Conservation (phyloP, 2,888 invertebrate species). For the Melanotus villosus region DNA sequence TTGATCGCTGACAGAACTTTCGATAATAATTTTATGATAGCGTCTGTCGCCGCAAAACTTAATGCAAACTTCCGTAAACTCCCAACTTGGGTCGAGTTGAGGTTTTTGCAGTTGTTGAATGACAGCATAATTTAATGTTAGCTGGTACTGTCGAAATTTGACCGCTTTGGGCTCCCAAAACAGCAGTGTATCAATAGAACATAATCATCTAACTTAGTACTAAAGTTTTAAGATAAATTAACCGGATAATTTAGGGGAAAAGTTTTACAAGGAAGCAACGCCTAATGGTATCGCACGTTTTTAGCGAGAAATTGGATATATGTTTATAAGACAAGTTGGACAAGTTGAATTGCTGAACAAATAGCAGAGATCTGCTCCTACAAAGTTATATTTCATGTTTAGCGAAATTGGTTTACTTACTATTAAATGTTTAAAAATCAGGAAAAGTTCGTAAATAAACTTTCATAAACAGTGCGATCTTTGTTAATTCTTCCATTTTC, state of each 20-base stretch:
- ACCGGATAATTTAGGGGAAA: conserved; percentile 9
- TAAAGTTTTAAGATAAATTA: conserved; percentile 3
- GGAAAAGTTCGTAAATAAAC: too few species aligned
- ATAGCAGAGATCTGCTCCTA: too few species aligned
- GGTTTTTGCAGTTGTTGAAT: conserved; percentile 12
- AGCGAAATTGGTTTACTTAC: too few species aligned
- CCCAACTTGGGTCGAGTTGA: conserved; percentile 1
- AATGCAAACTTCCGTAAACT: conserved; percentile 7
- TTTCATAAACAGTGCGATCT: too few species aligned
- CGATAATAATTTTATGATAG: conserved; percentile 19
- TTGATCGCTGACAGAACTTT: conserved; percentile 8
- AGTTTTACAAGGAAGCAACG: background rate
- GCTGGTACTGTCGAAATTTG: conserved; percentile 9
- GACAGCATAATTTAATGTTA: conserved; percentile 14
- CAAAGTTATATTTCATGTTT: background rate
- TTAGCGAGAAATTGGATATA: too few species aligned
- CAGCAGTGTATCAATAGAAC: conserved; percentile 5
- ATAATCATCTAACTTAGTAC: conserved; percentile 11
- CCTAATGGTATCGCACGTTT: too few species aligned
- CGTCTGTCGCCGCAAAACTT: conserved; percentile 14
- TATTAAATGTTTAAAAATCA: too few species aligned
- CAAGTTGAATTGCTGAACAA: too few species aligned
- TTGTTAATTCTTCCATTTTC: too few species aligned
- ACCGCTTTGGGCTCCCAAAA: conserved; percentile 3
- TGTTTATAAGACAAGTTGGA: too few species aligned